phyloP scores from a whole-genome alignment of 2,113 vertebrate species.

The Apodemus speciosus region DNA sequence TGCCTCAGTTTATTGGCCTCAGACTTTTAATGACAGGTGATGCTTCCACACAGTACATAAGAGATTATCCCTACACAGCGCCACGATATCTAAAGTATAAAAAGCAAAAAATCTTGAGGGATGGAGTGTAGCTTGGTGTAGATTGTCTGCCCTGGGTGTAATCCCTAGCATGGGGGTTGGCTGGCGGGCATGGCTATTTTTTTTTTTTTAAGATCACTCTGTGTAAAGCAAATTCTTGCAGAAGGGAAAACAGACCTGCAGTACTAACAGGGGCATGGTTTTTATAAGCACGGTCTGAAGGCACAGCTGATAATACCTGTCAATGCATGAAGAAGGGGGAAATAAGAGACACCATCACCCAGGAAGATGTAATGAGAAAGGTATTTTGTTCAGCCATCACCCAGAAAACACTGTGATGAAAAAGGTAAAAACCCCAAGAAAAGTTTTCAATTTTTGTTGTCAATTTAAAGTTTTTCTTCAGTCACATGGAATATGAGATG shows the following conservation, averaged over 20 bases:
- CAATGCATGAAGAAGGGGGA: not conserved
- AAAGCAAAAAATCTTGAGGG: not conserved
- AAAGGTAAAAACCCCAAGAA: not conserved
- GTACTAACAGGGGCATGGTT: accelerated
- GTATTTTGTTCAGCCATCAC: too few species aligned
- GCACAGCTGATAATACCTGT: not conserved
- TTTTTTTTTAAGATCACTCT: not conserved
- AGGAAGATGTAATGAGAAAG: not conserved
- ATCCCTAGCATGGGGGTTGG: not conserved
- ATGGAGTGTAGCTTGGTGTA: not conserved
- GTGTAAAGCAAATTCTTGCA: not conserved
- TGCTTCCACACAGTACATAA: too few species aligned
- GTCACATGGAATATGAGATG: not conserved
- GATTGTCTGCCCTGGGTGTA: not conserved
- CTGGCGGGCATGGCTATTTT: not conserved
- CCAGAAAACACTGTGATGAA: not conserved
- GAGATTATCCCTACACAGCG: too few species aligned
- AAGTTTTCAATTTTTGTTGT: not conserved
- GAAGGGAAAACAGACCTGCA: not conserved
- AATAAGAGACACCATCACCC: not conserved
- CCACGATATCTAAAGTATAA: not conserved
- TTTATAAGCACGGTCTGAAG: not conserved
- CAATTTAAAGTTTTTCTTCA: not conserved
- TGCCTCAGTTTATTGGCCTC: too few species aligned
- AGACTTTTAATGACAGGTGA: too few species aligned